Percentiles rank a stretch among this genome's conserved stretches.
Evolutionary conservation across 2,888 invertebrate species (phyloP).

Genomic region (Lacanobia wlatinum): DNA sequence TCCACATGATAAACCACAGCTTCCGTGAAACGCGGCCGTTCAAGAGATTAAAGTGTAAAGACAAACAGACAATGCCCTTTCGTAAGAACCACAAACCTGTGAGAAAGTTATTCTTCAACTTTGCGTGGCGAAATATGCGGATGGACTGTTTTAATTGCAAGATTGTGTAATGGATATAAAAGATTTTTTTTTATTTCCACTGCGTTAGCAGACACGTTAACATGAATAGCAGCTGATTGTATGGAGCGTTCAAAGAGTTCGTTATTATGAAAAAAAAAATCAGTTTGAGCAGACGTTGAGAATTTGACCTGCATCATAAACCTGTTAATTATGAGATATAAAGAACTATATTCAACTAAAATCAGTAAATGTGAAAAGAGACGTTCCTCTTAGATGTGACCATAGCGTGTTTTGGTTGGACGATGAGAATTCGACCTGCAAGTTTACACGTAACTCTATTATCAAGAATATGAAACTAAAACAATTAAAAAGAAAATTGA

Average conservation of each 20-base stretch:
- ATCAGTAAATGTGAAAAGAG: not conserved
- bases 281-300: not conserved
- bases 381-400: not conserved
- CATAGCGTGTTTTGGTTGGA: too few species aligned
- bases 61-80: constrained; percentile 64
- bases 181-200: not conserved
- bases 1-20: constrained; percentile 56
- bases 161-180: constrained; percentile 14
- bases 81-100: constrained; percentile 51
- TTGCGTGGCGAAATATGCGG: constrained; percentile 34
- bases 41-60: constrained; percentile 61
- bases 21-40: constrained; percentile 65
- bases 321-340: too few species aligned
- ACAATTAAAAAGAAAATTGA: not conserved
- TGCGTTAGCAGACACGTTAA: constrained; percentile 4
- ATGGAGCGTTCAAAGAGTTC: not conserved
- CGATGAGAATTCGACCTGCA: too few species aligned
- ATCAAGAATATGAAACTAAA: too few species aligned
- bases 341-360: not conserved
- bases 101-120: constrained; percentile 51
- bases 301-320: not conserved
- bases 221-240: constrained; percentile 12
- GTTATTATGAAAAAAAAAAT: not conserved
- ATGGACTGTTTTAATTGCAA: constrained; percentile 29
- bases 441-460: too few species aligned